These are phyloP conservation scores for Serripes groenlandicus DNA, from an alignment of 2,888 invertebrate genomes.

Conservation along the genomic window DNA sequence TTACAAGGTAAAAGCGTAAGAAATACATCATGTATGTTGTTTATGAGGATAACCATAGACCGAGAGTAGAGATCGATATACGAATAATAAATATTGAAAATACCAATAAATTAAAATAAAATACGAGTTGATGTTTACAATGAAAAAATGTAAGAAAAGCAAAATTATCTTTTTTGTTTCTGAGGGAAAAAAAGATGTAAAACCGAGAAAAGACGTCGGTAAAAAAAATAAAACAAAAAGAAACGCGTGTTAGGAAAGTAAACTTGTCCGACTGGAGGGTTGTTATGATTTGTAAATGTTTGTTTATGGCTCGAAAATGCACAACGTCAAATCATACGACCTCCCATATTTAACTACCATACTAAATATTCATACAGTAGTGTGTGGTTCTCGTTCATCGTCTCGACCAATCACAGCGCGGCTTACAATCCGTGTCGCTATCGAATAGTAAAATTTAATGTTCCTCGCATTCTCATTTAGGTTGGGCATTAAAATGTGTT, in stretches of 20 bases:
- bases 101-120: too few relatives aligned
- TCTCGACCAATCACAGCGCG: conserved; percentile 33
- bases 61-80: too few relatives aligned
- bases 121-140: too few relatives aligned
- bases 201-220: too few relatives aligned
- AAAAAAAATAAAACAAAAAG: too few relatives aligned
- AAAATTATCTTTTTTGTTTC: too few relatives aligned
- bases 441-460: conserved; percentile 30
- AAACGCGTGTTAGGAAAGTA: background rate
- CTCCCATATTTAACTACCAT: conserved; percentile 23
- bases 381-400: background rate
- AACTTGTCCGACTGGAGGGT: background rate
- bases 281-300: background rate
- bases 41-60: too few relatives aligned
- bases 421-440: conserved; percentile 21
- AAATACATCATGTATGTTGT: too few relatives aligned
- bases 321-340: conserved; percentile 4
- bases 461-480: conserved; percentile 24
- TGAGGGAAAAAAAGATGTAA: too few relatives aligned
- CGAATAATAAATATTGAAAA: too few relatives aligned
- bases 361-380: conserved; percentile 23
- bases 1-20: too few relatives aligned
- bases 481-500: conserved; percentile 36
- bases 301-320: conserved; percentile 3
- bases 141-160: too few relatives aligned